Conservation (phyloP, 2,797 vertebrate species). For the Limosa lapponica region DNA sequence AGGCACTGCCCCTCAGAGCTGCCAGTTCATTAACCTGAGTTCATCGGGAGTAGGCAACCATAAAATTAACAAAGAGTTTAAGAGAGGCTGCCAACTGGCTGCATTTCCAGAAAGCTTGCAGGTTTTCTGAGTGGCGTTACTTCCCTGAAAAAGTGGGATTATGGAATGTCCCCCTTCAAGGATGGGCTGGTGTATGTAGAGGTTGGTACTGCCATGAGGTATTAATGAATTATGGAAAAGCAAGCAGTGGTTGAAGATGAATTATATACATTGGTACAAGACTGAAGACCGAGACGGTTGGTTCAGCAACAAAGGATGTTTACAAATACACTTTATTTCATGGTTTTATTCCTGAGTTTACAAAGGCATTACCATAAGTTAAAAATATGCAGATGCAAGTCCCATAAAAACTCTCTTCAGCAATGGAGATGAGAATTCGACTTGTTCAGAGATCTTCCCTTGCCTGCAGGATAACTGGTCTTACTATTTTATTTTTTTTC, state of each 20-base stretch:
- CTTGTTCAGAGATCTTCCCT: not conserved
- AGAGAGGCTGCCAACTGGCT: not conserved
- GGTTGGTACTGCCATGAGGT: not conserved
- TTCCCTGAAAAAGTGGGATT: not conserved
- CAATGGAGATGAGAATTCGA: not conserved
- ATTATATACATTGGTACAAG: not conserved
- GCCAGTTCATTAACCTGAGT: not conserved
- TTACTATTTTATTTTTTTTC: not conserved
- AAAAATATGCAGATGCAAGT: not conserved
- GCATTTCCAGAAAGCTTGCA: not conserved
- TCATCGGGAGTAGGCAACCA: not conserved
- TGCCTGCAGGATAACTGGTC: not conserved
- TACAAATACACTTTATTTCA: not conserved
- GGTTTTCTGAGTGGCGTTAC: not conserved
- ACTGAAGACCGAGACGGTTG: not conserved
- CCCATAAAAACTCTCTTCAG: not conserved
- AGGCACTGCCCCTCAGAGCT: not conserved
- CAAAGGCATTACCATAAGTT: not conserved
- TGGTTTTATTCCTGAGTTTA: constrained; percentile 25
- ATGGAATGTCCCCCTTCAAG: not conserved
- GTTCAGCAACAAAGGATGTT: not conserved
- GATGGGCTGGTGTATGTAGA: not conserved
- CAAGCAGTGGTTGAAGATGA: not conserved
- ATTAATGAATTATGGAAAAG: not conserved
- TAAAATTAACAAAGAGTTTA: not conserved